Percentiles rank a stretch among this genome's conserved stretches.
These are phyloP conservation scores for Lasioglossum baleicum DNA, from an alignment of 1,140 invertebrate genomes.

Conservation along the genomic window DNA sequence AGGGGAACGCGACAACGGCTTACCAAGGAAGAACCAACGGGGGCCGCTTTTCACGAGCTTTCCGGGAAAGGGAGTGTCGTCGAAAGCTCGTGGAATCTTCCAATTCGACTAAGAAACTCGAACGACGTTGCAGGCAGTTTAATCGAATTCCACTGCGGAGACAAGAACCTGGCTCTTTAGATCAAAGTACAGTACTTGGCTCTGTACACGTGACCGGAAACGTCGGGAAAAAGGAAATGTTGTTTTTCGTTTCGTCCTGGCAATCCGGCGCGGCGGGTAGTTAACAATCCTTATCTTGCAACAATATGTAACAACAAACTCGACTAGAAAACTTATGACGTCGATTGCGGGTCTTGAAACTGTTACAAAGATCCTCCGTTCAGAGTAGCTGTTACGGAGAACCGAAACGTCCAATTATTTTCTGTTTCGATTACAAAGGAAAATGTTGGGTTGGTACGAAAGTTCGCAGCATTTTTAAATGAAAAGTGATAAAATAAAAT, in stretches of 20 bases:
- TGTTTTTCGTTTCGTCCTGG: conserved; percentile 14
- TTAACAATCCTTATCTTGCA: background rate
- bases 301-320: no score
- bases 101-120: conserved; percentile 71
- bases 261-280: background rate
- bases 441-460: no score
- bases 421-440: no score
- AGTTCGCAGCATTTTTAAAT: no score
- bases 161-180: conserved; percentile 31
- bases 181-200: conserved; percentile 36
- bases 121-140: conserved; percentile 62
- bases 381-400: no score
- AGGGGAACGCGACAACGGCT: conserved; percentile 15
- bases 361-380: no score
- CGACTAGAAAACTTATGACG: no score
- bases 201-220: background rate
- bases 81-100: conserved; percentile 61
- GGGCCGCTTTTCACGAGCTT: conserved; percentile 45
- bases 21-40: conserved; percentile 1
- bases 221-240: conserved; percentile 13
- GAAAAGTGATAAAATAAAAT: no score
- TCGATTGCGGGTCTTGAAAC: no score
- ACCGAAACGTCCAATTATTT: no score
- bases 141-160: conserved; percentile 72
- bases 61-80: conserved; percentile 22